Evolutionary conservation across 2,113 vertebrate species (phyloP).

Genomic region (Mola mola): DNA sequence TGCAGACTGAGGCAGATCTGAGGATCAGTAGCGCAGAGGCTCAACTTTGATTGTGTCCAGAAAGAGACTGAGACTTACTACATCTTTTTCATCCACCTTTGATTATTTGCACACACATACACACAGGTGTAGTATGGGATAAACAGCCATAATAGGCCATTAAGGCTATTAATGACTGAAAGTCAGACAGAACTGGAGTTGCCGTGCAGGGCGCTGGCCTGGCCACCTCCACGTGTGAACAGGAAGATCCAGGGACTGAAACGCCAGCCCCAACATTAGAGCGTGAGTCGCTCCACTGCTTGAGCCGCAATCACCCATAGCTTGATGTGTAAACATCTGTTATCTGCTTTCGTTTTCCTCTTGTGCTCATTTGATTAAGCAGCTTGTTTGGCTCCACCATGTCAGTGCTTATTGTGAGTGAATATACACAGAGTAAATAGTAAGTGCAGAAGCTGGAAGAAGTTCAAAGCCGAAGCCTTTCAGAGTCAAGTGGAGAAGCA

Average conservation of each 20-base stretch:
- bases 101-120: constrained; percentile 31
- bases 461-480: constrained; percentile 7
- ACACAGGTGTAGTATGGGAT: constrained; percentile 14
- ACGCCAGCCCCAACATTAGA: neutral
- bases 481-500: constrained; percentile 22
- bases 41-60: constrained; percentile 47
- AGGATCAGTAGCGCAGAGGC: constrained; percentile 20
- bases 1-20: constrained; percentile 36
- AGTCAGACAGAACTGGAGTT: too few relatives aligned
- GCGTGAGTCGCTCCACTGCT: neutral
- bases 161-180: neutral
- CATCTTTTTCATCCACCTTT: constrained; percentile 29
- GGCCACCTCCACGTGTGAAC: neutral
- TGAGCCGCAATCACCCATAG: neutral
- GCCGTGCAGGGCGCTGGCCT: too few relatives aligned
- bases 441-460: constrained; percentile 12
- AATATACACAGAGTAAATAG: neutral
- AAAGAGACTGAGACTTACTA: constrained; percentile 12
- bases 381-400: constrained; percentile 2
- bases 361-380: constrained; percentile 2
- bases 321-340: neutral
- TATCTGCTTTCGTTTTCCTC: neutral
- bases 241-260: neutral
- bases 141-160: constrained; percentile 1
- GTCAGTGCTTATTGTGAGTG: neutral